Evolutionary conservation across 2,113 vertebrate species (phyloP).

Genomic region (Uropsilus gracilis): DNA sequence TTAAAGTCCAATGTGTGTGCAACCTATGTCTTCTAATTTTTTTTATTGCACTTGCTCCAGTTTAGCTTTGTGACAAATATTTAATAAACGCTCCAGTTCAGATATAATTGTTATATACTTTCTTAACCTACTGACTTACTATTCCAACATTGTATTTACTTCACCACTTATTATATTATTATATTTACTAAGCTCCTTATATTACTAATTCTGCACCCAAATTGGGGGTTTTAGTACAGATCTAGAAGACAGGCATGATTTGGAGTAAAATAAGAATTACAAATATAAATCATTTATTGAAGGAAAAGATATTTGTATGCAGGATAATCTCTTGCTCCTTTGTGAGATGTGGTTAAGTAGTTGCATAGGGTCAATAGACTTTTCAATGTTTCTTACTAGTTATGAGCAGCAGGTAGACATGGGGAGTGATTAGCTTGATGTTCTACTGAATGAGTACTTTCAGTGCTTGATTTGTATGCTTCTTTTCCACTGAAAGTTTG

Average conservation of each 20-base stretch:
- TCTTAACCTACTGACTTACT: background rate
- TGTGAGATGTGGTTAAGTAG: background rate
- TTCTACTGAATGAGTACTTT: background rate
- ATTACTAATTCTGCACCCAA: background rate
- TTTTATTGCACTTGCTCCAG: background rate
- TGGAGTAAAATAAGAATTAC: background rate
- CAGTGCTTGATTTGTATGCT: background rate
- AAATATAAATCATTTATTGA: background rate
- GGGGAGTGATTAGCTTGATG: background rate
- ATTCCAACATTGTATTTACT: background rate
- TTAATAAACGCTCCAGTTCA: conserved; percentile 29
- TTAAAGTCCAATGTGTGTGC: background rate
- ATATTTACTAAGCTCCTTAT: too few species aligned
- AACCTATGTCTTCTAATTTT: background rate
- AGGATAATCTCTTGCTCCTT: background rate
- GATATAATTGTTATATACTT: background rate
- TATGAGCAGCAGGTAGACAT: background rate
- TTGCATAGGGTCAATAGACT: conserved; percentile 18
- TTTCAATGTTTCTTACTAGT: conserved; percentile 1
- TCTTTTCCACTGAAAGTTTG: background rate
- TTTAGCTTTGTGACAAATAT: background rate
- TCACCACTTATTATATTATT: too few species aligned
- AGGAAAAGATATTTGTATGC: background rate
- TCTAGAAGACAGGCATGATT: background rate
- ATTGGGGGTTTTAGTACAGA: background rate